phyloP scores from a whole-genome alignment of 2,797 vertebrate species.

The Lagocephalus sceleratus region DNA sequence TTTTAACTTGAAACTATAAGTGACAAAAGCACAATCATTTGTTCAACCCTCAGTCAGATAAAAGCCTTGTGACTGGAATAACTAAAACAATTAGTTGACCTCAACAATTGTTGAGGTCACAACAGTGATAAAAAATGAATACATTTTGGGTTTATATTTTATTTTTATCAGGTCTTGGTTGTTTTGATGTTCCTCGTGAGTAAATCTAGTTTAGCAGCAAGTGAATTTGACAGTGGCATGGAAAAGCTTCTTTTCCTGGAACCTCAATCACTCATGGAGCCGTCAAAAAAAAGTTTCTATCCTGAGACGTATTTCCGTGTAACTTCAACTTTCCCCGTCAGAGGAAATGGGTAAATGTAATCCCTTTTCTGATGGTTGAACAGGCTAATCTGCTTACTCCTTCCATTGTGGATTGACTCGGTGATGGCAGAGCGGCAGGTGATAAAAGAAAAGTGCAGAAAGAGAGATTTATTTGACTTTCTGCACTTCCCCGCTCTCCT shows the following conservation, averaged over 20 bases:
- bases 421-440: constrained; percentile 57
- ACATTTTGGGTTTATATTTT: constrained; percentile 7
- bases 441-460: constrained; percentile 57
- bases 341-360: constrained; percentile 59
- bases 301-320: constrained; percentile 54
- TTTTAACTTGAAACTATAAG: too few species aligned
- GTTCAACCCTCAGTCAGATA: too few species aligned
- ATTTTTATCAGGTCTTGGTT: constrained; percentile 32
- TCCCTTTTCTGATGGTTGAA: constrained; percentile 64
- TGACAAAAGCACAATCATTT: too few species aligned
- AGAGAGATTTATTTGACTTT: constrained; percentile 56
- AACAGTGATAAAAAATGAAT: background rate
- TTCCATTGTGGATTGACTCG: constrained; percentile 61
- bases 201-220: constrained; percentile 33
- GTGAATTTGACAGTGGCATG: constrained; percentile 40
- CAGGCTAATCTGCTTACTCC: constrained; percentile 72
- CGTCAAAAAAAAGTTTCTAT: constrained; percentile 40
- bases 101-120: background rate
- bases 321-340: constrained; percentile 33
- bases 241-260: constrained; percentile 50
- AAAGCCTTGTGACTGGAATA: too few species aligned
- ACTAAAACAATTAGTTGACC: too few species aligned
- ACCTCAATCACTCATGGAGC: constrained; percentile 53
- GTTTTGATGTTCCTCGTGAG: constrained; percentile 46
- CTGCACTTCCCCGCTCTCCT: constrained; percentile 29